Base-by-base conservation (phyloP, 1,140 invertebrate genomes). In the Drosophila sechellia region DNA sequence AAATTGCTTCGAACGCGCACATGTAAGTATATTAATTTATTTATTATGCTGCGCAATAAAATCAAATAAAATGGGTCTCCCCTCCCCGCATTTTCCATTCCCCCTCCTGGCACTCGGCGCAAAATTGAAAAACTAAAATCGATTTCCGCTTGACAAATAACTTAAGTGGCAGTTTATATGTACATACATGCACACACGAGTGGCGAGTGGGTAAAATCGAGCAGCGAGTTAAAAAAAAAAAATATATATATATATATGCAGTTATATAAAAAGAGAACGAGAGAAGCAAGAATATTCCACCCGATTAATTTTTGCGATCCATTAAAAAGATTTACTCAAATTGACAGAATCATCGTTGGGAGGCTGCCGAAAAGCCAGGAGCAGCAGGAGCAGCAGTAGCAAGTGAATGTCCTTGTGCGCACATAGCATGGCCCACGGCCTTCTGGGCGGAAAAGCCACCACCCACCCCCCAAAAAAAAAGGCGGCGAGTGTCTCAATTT, bases 321-420 rank as follows among this genome's bases (percentile, higher is more conserved):
- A 87, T 87, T 87, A 87, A 87, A 87, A 79, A 87, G 83, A 89
- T 87, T 87, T 87, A 89, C 84, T 89, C 83, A 87, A 89, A 87
- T 89, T 87, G 83, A 89, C 83, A 89, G 79, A 87, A 83, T 77
- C 84, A 77, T 69, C 71, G 79, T 60, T 63, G 43, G 79, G 50
- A 46, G 37, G 49, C 27, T 31, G 52, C 48, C 39, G 59, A 65
- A 40, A 55, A 50, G 48, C 48, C 48, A 31, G 25, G 10, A 31
- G 48, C 48, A 17, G 27, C 12, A 12, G 49, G 13, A 64, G 20
- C 45, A 46, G 46, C 45, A 15, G n/a, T 1, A 12, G 49, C 48
- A 65, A 22, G 55, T 31, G 55, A 40, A 48, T 75, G 72, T 75
- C 72, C 71, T 75, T 75, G 60, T 45, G 13, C 20, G 37, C 39